phyloP scores from a whole-genome alignment of 2,797 vertebrate species.

The Cyprinodon diabolis region DNA sequence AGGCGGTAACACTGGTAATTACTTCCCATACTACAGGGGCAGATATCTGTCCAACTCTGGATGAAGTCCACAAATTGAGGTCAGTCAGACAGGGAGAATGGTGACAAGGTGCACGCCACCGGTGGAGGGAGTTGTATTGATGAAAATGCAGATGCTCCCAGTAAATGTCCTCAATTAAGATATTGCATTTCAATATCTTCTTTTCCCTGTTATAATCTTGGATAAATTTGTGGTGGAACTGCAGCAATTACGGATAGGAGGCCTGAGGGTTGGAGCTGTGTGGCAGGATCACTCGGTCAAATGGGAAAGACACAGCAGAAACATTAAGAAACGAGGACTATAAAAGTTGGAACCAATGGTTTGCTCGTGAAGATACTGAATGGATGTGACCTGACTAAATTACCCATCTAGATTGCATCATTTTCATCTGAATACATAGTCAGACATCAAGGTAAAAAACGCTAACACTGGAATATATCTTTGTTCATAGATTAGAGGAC shows the following conservation, averaged over 20 bases:
- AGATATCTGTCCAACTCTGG: slow-evolving; percentile 70
- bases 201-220: slow-evolving; percentile 40
- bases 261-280: slow-evolving; percentile 48
- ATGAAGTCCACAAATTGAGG: slow-evolving; percentile 77
- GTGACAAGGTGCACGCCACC: slow-evolving; percentile 52
- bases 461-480: background rate
- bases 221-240: slow-evolving; percentile 51
- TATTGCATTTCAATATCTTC: slow-evolving; percentile 55
- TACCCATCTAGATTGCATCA: background rate
- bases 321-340: slow-evolving; percentile 38
- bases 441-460: background rate
- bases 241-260: slow-evolving; percentile 60
- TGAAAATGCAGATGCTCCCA: slow-evolving; percentile 54
- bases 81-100: slow-evolving; percentile 51
- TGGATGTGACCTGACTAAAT: background rate
- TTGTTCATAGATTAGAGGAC: background rate
- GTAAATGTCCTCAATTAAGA: slow-evolving; percentile 73
- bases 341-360: slow-evolving; percentile 46
- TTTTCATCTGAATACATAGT: background rate
- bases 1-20: slow-evolving; percentile 72
- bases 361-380: slow-evolving; percentile 14
- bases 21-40: slow-evolving; percentile 64
- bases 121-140: slow-evolving; percentile 51
- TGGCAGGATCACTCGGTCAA: slow-evolving; percentile 41
- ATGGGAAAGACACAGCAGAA: slow-evolving; percentile 44